Percentiles rank a stretch among this genome's conserved stretches.
Conservation (phyloP, 2,113 vertebrate genomes). For the Rhineura floridana region DNA sequence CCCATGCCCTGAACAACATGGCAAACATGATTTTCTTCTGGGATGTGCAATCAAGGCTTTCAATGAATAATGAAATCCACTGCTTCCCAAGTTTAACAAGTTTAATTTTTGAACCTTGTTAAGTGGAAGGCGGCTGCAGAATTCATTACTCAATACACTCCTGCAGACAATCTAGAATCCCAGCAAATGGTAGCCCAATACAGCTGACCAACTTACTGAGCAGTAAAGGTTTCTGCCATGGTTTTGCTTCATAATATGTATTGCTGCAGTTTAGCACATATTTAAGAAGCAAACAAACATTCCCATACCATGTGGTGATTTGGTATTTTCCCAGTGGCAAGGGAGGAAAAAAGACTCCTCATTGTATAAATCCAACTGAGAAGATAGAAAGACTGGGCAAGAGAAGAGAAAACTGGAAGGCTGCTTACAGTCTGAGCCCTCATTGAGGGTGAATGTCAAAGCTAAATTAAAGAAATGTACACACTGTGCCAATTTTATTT, state of each 20-base stretch:
- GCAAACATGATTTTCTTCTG: not conserved
- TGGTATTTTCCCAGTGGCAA: not conserved
- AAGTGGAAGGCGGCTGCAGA: not conserved
- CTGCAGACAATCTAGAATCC: not conserved
- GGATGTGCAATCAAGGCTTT: not conserved
- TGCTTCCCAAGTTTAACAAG: not conserved
- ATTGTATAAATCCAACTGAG: not conserved
- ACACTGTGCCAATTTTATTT: conserved; percentile 4
- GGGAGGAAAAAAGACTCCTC: too few relatives aligned
- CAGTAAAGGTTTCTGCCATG: not conserved
- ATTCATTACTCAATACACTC: not conserved
- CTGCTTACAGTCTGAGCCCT: not conserved
- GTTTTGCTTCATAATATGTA: not conserved
- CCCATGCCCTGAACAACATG: too few relatives aligned
- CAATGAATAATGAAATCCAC: not conserved
- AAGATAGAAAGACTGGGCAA: not conserved
- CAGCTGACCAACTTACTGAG: not conserved
- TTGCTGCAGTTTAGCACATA: not conserved
- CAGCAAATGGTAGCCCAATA: not conserved
- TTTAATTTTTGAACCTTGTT: not conserved
- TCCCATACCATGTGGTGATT: not conserved
- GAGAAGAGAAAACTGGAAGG: not conserved
- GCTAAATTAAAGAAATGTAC: not conserved
- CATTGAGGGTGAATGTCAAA: not conserved
- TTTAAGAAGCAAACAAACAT: not conserved